Evolutionary conservation across 2,113 vertebrate genomes (phyloP).

Genomic region (Nesogale talazaci): DNA sequence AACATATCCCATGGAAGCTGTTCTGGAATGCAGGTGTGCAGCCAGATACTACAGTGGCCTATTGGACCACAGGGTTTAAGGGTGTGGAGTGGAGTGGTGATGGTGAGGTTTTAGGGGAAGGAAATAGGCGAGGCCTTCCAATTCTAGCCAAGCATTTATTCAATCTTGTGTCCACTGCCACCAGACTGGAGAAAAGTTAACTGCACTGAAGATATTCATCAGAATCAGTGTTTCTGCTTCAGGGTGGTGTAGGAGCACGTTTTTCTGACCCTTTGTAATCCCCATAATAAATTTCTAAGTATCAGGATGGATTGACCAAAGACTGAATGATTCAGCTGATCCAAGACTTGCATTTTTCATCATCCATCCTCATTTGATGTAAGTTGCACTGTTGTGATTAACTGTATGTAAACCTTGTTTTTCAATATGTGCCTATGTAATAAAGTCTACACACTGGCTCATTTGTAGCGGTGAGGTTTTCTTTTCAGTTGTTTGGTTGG

Average conservation of each 20-base stretch:
- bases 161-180: conserved; percentile 35
- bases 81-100: background rate
- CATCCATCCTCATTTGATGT: conserved; percentile 47
- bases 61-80: background rate
- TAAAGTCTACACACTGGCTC: conserved; percentile 89
- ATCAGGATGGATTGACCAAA: background rate
- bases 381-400: conserved; percentile 84
- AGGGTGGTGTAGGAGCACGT: background rate
- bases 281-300: background rate
- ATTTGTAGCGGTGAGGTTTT: conserved; percentile 77
- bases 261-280: background rate
- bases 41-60: background rate
- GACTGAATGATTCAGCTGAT: background rate
- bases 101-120: background rate
- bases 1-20: background rate
- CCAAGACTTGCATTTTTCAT: conserved; percentile 49
- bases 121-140: background rate
- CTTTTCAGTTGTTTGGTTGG: conserved; percentile 59
- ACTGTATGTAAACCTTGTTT: conserved; percentile 84
- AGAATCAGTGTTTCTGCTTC: too few species aligned
- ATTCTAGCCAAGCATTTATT: background rate
- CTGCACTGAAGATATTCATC: background rate
- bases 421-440: conserved; percentile 81
- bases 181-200: conserved; percentile 24
- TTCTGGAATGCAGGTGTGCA: background rate